Evolutionary conservation across 35 echinoderm and acorn worm species (phyloP).

Genomic region (Ophioderma brevispina): DNA sequence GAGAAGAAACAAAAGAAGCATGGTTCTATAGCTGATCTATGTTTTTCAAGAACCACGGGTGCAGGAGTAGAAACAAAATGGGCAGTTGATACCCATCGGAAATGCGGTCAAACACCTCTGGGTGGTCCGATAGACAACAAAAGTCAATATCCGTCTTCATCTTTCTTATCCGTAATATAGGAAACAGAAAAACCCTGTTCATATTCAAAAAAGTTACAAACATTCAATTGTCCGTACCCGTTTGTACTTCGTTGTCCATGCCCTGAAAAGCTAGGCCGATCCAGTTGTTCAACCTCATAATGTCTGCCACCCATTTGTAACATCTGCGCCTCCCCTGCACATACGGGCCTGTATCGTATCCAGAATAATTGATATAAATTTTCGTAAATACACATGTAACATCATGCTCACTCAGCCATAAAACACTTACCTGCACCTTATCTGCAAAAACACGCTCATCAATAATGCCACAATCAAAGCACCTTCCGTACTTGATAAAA

Average conservation of each 20-base stretch:
- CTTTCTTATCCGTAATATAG: slow-evolving; percentile 3
- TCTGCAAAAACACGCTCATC: too few species aligned
- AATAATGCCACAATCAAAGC: too few species aligned
- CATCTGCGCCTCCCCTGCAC: too few species aligned
- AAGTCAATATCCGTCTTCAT: slow-evolving; percentile 4
- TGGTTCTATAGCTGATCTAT: background rate
- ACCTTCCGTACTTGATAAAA: too few species aligned
- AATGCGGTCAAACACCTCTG: background rate
- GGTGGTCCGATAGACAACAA: background rate
- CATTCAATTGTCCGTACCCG: background rate
- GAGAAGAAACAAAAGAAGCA: background rate
- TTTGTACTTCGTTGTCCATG: background rate
- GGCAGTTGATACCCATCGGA: background rate
- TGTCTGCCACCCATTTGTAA: too few species aligned
- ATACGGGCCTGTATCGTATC: too few species aligned
- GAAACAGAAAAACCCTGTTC: background rate
- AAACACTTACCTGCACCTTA: too few species aligned
- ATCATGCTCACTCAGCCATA: too few species aligned
- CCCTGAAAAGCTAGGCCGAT: background rate
- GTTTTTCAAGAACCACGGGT: background rate
- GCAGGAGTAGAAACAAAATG: background rate
- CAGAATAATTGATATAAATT: too few species aligned
- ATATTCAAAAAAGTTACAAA: slow-evolving; percentile 20
- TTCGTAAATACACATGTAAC: too few species aligned
- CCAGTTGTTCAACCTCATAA: too few species aligned